These are phyloP conservation scores for Phylloscopus whistleri DNA, from an alignment of 2,113 vertebrate genomes.

Conservation along the genomic window DNA sequence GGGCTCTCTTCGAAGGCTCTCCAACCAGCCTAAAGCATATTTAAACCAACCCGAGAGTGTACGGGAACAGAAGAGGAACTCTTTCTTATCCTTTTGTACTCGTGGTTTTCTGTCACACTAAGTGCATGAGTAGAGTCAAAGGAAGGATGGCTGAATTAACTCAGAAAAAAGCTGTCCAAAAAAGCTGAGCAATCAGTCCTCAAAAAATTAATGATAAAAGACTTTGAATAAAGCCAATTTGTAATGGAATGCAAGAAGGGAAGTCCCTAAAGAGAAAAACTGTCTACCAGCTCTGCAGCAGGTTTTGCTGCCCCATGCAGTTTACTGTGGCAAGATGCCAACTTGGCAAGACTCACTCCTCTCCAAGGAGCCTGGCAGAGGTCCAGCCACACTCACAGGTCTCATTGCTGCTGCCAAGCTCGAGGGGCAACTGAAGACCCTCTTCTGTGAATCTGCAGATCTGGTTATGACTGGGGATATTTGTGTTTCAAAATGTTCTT, in stretches of 20 bases:
- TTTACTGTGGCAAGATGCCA: slow-evolving; percentile 41
- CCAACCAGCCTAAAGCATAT: not conserved
- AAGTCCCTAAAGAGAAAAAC: slow-evolving; percentile 57
- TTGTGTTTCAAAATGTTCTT: not conserved
- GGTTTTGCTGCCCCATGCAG: slow-evolving; percentile 61
- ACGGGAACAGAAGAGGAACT: not conserved
- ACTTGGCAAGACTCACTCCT: not conserved
- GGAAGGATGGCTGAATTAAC: not conserved
- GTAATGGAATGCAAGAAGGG: slow-evolving; percentile 58
- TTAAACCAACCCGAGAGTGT: not conserved
- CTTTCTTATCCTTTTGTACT: not conserved
- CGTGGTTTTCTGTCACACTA: not conserved
- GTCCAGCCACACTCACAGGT: not conserved
- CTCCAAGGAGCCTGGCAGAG: slow-evolving; percentile 14
- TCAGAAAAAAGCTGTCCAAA: slow-evolving; percentile 34
- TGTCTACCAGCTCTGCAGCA: slow-evolving; percentile 52
- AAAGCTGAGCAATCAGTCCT: slow-evolving; percentile 56
- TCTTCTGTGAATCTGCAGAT: not conserved
- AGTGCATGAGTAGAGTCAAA: not conserved
- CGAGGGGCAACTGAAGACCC: not conserved
- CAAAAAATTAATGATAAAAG: slow-evolving; percentile 61
- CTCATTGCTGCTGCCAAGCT: not conserved
- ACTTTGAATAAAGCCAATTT: slow-evolving; percentile 58
- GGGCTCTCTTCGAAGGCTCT: not conserved
- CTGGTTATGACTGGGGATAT: not conserved